These are phyloP conservation scores for Galago senegalensis DNA, from an alignment of 2,797 vertebrate species.

Conservation along the genomic window DNA sequence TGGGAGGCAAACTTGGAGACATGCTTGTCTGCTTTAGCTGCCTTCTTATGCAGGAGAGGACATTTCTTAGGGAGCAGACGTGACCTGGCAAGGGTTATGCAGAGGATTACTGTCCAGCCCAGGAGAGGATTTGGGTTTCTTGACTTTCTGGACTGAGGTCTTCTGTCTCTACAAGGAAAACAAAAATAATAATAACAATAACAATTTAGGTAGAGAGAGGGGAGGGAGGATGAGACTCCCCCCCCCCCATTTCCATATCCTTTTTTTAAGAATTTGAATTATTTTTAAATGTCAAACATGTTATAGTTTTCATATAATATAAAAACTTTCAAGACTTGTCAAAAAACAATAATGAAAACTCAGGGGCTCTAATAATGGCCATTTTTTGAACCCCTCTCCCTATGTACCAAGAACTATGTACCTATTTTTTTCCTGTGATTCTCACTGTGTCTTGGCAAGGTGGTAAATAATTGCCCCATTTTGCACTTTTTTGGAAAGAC, in stretches of 20 bases:
- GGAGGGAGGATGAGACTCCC: not conserved
- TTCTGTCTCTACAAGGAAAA: not conserved
- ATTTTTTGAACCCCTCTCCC: not conserved
- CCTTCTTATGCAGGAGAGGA: not conserved
- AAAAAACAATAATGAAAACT: not conserved
- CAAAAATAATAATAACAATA: not conserved
- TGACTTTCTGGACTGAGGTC: not conserved
- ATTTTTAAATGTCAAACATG: conserved; percentile 3
- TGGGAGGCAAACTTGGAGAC: not conserved
- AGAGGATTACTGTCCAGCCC: not conserved
- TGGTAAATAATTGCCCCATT: not conserved
- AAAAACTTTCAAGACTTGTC: not conserved
- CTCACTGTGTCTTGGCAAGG: not conserved
- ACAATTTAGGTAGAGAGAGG: not conserved
- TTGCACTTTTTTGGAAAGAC: not conserved
- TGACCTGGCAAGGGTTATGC: not conserved
- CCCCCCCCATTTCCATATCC: not conserved
- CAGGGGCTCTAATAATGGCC: not conserved
- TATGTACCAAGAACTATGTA: not conserved
- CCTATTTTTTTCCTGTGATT: too few relatives aligned
- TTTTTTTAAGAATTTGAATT: not conserved
- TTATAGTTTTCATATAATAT: not conserved
- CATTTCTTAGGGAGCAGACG: not conserved
- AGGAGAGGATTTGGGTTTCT: not conserved
- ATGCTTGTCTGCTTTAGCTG: not conserved